These are phyloP conservation scores for Philotrypesis tridentata DNA, from an alignment of 1,140 invertebrate genomes.

Conservation along the genomic window DNA sequence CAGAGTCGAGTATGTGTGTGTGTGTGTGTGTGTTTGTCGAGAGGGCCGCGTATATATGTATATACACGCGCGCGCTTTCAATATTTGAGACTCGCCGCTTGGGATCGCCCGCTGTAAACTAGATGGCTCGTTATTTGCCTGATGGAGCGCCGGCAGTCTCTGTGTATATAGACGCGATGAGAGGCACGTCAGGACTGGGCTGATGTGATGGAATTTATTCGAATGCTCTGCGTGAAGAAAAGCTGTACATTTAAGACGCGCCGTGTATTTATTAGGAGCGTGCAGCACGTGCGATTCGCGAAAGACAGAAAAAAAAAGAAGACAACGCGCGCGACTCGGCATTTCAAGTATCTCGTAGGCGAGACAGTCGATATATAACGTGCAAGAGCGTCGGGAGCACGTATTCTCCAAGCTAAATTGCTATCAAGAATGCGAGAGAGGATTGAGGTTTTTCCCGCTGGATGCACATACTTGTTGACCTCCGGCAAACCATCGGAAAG, in stretches of 20 bases:
- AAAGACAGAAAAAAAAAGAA: too few relatives aligned
- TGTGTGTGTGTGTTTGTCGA: too few relatives aligned
- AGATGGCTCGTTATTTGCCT: neutral
- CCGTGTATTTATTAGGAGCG: too few relatives aligned
- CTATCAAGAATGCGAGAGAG: neutral
- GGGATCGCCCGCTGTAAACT: neutral
- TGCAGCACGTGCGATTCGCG: too few relatives aligned
- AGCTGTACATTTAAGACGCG: too few relatives aligned
- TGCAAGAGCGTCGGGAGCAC: neutral
- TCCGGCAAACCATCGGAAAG: constrained; percentile 10
- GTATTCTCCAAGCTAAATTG: neutral
- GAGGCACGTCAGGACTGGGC: too few relatives aligned
- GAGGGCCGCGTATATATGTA: too few relatives aligned
- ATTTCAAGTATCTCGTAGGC: neutral
- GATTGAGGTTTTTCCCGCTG: neutral
- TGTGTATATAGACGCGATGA: too few relatives aligned
- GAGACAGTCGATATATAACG: neutral
- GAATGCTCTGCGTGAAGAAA: too few relatives aligned
- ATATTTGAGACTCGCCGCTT: neutral
- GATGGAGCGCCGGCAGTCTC: neutral
- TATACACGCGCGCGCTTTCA: neutral
- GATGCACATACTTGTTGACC: constrained; percentile 11
- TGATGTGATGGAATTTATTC: too few relatives aligned
- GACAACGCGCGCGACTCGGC: too few relatives aligned
- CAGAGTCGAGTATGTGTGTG: neutral